Percentiles rank a stretch among this genome's conserved stretches.
Evolutionary conservation across 2,888 invertebrate genomes (phyloP).

Genomic region (Zeuzera pyrina): DNA sequence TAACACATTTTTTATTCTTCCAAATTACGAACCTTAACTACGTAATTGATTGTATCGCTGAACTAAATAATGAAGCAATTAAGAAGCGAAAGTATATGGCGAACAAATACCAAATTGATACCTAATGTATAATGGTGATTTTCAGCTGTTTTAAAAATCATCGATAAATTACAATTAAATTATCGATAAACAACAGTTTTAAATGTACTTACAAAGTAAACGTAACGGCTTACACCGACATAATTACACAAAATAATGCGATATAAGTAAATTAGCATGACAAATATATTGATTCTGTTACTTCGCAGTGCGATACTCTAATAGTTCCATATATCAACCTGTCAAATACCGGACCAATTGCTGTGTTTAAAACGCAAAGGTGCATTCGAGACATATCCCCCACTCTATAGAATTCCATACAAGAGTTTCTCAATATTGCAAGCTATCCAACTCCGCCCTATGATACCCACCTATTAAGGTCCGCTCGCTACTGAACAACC

Average conservation of each 20-base stretch:
- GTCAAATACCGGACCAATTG: constrained; percentile 64
- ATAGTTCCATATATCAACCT: constrained; percentile 56
- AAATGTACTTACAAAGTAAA: too few species aligned
- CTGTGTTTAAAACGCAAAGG: constrained; percentile 44
- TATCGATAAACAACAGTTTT: too few species aligned
- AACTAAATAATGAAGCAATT: too few species aligned
- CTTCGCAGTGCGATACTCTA: constrained; percentile 23
- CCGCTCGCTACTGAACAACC: constrained; percentile 62
- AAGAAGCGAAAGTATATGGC: too few species aligned
- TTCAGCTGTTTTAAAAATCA: too few species aligned
- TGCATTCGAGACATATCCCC: constrained; percentile 49
- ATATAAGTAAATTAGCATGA: constrained; percentile 15
- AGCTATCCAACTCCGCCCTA: constrained; percentile 48
- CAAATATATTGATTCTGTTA: constrained; percentile 29
- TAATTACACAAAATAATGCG: too few species aligned
- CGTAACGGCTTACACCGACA: too few species aligned
- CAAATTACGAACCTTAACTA: too few species aligned
- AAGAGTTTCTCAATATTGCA: constrained; percentile 30
- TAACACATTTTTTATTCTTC: background rate
- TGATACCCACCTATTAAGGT: constrained; percentile 52
- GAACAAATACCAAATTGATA: too few species aligned
- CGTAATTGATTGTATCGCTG: too few species aligned
- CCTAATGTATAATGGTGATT: too few species aligned
- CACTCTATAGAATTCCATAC: constrained; percentile 40
- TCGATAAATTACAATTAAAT: too few species aligned